These are phyloP conservation scores for Aphidius colemani DNA, from an alignment of 2,888 invertebrate genomes.

Conservation along the genomic window DNA sequence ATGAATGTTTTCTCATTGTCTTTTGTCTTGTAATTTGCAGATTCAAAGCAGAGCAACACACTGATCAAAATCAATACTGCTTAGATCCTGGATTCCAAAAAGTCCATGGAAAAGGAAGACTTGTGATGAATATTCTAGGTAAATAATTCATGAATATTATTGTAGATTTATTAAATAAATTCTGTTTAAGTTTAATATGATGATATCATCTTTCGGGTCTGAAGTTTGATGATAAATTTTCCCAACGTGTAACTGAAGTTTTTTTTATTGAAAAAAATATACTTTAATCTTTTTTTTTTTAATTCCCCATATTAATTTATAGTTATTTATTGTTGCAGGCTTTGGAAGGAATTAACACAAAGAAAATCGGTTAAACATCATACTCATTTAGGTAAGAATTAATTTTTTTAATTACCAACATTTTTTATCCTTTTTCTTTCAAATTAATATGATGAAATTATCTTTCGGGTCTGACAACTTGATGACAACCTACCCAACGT, in stretches of 20 bases:
- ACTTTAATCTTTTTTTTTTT: not conserved
- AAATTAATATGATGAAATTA: conserved; percentile 40
- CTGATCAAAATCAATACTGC: too few relatives aligned
- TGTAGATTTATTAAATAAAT: conserved; percentile 25
- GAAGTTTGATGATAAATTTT: conserved; percentile 39
- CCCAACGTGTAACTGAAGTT: conserved; percentile 36
- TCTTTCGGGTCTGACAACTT: conserved; percentile 47
- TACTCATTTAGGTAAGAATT: not conserved
- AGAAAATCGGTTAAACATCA: not conserved
- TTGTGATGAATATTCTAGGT: not conserved
- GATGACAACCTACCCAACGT: conserved; percentile 40
- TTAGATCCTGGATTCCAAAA: too few relatives aligned
- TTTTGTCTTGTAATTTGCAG: too few relatives aligned
- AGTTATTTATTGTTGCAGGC: not conserved
- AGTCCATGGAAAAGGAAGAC: not conserved
- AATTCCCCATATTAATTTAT: not conserved
- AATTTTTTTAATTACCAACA: not conserved
- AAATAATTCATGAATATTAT: conserved; percentile 6
- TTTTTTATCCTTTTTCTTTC: not conserved
- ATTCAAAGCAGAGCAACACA: too few relatives aligned
- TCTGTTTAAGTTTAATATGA: conserved; percentile 25
- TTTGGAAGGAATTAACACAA: too few relatives aligned
- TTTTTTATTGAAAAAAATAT: not conserved
- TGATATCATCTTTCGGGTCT: conserved; percentile 46
- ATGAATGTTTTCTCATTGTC: not conserved